Conservation (phyloP, 2,888 invertebrate genomes). For the Merodon equestris region DNA sequence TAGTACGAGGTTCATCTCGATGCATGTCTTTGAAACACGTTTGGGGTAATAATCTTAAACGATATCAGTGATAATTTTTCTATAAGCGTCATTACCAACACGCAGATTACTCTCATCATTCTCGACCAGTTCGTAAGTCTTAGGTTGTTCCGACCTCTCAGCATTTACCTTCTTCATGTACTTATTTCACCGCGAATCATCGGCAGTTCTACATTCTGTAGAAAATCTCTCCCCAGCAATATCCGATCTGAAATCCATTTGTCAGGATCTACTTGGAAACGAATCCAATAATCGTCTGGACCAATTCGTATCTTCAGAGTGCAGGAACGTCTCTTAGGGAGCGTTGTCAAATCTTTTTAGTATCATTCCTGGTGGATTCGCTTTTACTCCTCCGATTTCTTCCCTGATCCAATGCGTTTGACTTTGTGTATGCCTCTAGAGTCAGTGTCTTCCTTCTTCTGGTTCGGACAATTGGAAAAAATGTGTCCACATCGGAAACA, state of each 20-base stretch:
- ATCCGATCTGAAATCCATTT: conserved; percentile 17
- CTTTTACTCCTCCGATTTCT: background rate
- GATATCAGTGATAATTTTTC: conserved; percentile 2
- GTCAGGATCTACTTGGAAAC: conserved; percentile 25
- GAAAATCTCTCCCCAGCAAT: conserved; percentile 27
- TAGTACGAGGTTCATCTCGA: background rate
- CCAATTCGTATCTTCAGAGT: conserved; percentile 7
- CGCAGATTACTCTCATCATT: conserved; percentile 62
- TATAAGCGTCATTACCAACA: conserved; percentile 56
- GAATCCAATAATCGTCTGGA: conserved; percentile 4
- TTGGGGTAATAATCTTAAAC: conserved; percentile 1
- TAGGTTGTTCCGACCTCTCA: background rate
- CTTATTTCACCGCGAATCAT: conserved; percentile 13
- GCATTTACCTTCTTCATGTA: conserved; percentile 6
- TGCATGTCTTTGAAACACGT: background rate
- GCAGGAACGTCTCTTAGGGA: conserved; percentile 16
- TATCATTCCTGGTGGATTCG: conserved; percentile 5
- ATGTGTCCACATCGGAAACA: conserved; percentile 27
- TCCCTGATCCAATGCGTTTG: conserved; percentile 9
- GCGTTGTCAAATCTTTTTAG: conserved; percentile 8
- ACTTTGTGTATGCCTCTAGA: conserved; percentile 16
- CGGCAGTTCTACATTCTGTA: conserved; percentile 17
- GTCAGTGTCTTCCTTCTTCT: conserved; percentile 11
- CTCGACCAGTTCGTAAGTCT: conserved; percentile 6
- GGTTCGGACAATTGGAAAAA: conserved; percentile 3